A percentile compares a stretch with the other conserved stretches of the same genome.
phyloP scores from a whole-genome alignment of 2,888 invertebrate genomes.

The Invenusta paracnida region DNA sequence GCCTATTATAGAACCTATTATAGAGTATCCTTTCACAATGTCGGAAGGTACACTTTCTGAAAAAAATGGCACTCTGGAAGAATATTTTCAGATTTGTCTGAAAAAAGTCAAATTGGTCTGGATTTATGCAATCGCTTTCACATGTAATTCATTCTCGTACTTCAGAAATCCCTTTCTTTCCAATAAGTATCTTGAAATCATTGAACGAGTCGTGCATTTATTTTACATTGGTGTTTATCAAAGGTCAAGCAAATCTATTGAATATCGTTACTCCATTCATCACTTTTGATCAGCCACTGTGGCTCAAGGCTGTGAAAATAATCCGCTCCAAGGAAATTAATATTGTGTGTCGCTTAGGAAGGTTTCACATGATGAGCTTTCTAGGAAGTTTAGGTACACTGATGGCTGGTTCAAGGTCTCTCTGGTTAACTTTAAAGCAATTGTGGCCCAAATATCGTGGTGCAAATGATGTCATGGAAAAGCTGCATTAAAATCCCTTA shows the following conservation, averaged over 20 bases:
- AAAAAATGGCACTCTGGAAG: too few relatives aligned
- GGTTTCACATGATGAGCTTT: conserved; percentile 29
- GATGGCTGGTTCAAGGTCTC: conserved; percentile 24
- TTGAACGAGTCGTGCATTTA: too few relatives aligned
- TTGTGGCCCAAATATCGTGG: conserved; percentile 5
- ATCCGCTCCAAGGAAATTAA: conserved; percentile 14
- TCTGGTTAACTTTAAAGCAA: not conserved
- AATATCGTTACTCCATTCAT: not conserved
- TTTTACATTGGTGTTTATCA: not conserved
- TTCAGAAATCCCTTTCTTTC: not conserved
- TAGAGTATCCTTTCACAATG: too few relatives aligned
- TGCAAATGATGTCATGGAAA: conserved; percentile 17
- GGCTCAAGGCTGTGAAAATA: conserved; percentile 9
- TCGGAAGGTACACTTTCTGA: too few relatives aligned
- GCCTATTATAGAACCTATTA: too few relatives aligned
- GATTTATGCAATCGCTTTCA: not conserved
- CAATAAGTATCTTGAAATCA: not conserved
- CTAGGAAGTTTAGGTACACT: conserved; percentile 23
- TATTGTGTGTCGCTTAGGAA: conserved; percentile 18
- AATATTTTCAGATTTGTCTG: too few relatives aligned
- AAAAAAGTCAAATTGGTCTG: conserved; percentile 1
- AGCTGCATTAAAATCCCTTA: conserved; percentile 12
- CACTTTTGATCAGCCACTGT: not conserved
- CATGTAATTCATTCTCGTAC: not conserved
- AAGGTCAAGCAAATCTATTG: not conserved